These are phyloP conservation scores for Portunus trituberculatus DNA, from an alignment of 1,140 invertebrate species.

Conservation along the genomic window DNA sequence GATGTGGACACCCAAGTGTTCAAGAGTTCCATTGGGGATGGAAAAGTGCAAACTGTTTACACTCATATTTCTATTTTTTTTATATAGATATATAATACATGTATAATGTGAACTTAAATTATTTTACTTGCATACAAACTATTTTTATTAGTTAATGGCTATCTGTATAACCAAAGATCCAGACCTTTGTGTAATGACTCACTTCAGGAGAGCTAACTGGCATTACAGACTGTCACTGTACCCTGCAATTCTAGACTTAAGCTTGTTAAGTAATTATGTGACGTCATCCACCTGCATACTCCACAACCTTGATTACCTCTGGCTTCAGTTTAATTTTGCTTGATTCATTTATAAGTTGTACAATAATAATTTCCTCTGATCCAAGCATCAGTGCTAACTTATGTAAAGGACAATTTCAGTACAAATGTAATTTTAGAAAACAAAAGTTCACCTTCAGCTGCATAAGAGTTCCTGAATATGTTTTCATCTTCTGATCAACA, in stretches of 20 bases:
- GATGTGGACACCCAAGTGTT: neutral
- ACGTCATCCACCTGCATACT: neutral
- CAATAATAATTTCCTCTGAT: neutral
- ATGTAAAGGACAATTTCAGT: neutral
- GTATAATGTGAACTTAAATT: slow-evolving; percentile 3
- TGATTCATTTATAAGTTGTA: neutral
- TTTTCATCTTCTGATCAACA: neutral
- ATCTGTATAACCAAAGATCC: neutral
- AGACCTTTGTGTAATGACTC: neutral
- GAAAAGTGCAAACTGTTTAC: slow-evolving; percentile 4
- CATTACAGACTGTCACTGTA: neutral
- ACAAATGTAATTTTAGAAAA: slow-evolving; percentile 5
- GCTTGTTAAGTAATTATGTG: neutral
- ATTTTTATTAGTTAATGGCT: slow-evolving; percentile 2
- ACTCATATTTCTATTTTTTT: neutral
- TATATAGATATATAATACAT: neutral
- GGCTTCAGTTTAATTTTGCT: neutral
- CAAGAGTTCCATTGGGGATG: neutral
- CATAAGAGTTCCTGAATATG: neutral
- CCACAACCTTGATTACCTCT: neutral
- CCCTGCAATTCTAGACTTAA: too few relatives aligned
- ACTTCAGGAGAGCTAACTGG: neutral
- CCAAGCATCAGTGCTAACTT: neutral
- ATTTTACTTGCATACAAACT: neutral
- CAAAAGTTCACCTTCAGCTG: neutral